A percentile compares a stretch with the other conserved stretches of the same genome.
These are phyloP conservation scores for Solenodon paradoxus DNA, from an alignment of 2,113 vertebrate genomes.

Conservation along the genomic window DNA sequence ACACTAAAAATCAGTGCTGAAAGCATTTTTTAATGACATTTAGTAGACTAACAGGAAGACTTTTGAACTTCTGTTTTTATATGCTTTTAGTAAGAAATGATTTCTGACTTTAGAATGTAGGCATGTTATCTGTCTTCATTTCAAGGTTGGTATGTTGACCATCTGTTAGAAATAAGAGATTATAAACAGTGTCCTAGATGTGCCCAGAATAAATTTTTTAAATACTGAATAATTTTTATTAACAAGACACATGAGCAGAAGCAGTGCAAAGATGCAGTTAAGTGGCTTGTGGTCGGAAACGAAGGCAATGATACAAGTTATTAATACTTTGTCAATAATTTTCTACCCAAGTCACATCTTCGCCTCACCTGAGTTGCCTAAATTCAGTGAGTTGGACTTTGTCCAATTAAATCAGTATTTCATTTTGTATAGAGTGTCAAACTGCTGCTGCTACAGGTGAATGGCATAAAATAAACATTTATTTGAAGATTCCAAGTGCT, in stretches of 20 bases:
- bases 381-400: not conserved
- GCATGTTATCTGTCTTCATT: not conserved
- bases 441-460: not conserved
- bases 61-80: not conserved
- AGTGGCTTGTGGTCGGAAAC: slow-evolving; percentile 46
- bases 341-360: not conserved
- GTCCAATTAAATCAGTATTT: not conserved
- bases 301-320: slow-evolving; percentile 16
- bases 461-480: not conserved
- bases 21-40: not conserved
- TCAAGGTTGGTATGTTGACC: slow-evolving; percentile 11
- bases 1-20: not conserved
- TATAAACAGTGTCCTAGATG: not conserved
- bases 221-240: slow-evolving; percentile 31
- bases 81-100: slow-evolving; percentile 1
- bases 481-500: not conserved
- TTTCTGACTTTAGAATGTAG: not conserved
- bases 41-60: not conserved
- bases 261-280: slow-evolving; percentile 13
- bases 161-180: slow-evolving; percentile 26
- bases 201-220: not conserved
- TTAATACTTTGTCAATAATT: slow-evolving; percentile 46
- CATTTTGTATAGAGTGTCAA: not conserved
- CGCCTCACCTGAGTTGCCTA: not conserved
- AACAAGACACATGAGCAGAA: not conserved